Evolutionary conservation across 1,140 invertebrate genomes (phyloP).

Genomic region (Trichonephila clavipes): DNA sequence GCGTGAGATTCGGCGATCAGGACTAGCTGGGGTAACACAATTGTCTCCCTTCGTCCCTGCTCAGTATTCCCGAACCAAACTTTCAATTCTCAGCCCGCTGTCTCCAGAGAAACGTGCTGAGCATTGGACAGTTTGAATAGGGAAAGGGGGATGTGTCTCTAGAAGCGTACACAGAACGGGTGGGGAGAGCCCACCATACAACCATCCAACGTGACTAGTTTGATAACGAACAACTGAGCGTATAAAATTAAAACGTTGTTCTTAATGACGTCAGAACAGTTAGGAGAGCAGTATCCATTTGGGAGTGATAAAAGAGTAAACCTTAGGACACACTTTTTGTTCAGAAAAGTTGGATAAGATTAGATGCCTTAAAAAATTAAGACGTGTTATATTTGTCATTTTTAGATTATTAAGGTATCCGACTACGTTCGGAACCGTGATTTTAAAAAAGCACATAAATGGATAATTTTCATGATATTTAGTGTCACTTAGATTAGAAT

Average conservation of each 20-base stretch:
- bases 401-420: too few relatives aligned
- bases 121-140: conserved; percentile 8
- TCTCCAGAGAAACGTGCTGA: conserved; percentile 50
- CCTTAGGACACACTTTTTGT: not conserved
- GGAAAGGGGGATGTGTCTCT: not conserved
- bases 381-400: too few relatives aligned
- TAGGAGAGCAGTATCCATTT: conserved; percentile 18
- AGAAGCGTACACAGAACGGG: not conserved
- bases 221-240: conserved; percentile 15
- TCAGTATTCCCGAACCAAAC: conserved; percentile 62
- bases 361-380: too few relatives aligned
- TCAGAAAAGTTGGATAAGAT: not conserved
- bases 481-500: too few relatives aligned
- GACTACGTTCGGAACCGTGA: too few relatives aligned
- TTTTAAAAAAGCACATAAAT: too few relatives aligned
- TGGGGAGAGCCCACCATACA: not conserved
- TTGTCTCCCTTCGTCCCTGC: conserved; percentile 42
- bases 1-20: conserved; percentile 55
- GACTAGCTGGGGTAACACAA: conserved; percentile 47
- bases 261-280: conserved; percentile 58
- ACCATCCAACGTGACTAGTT: conserved; percentile 35
- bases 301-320: conserved; percentile 23
- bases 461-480: too few relatives aligned
- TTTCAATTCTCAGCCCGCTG: conserved; percentile 54
- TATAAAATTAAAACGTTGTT: conserved; percentile 63